These are phyloP conservation scores for Struthio camelus DNA, from an alignment of 2,113 vertebrate species.

Conservation along the genomic window DNA sequence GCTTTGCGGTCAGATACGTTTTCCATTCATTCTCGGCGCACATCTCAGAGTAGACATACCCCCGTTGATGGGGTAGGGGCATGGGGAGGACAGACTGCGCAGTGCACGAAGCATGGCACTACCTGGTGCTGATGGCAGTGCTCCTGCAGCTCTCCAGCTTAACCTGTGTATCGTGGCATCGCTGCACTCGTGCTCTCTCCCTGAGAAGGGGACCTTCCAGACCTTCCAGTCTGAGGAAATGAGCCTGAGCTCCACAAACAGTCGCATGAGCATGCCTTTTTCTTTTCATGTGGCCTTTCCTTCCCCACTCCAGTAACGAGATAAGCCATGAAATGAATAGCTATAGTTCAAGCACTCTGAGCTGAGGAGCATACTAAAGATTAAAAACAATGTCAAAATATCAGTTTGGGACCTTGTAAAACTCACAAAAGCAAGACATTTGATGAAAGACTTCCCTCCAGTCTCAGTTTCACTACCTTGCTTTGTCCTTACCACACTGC, in stretches of 20 bases:
- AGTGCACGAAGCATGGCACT: fast-evolving
- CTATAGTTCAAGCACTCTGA: fast-evolving
- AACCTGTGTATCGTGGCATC: fast-evolving
- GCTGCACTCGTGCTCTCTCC: fast-evolving
- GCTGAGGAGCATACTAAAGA: background rate
- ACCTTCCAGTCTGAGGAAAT: background rate
- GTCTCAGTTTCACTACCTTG: background rate
- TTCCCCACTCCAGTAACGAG: fast-evolving
- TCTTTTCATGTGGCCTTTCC: background rate
- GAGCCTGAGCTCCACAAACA: background rate
- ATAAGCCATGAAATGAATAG: background rate
- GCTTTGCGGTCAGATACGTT: background rate
- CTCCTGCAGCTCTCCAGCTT: background rate
- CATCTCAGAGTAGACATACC: fast-evolving
- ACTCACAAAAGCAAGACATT: background rate
- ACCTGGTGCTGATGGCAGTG: background rate
- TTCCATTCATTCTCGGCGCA: fast-evolving
- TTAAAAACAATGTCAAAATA: background rate
- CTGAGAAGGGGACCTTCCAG: background rate
- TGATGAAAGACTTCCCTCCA: background rate
- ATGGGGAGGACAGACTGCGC: fast-evolving
- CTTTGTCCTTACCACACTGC: fast-evolving
- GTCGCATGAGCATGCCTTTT: fast-evolving
- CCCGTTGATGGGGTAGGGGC: fast-evolving
- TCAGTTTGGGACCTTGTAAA: background rate